These are phyloP conservation scores for Poeciliopsis infans DNA, from an alignment of 2,797 vertebrate species.

Conservation along the genomic window DNA sequence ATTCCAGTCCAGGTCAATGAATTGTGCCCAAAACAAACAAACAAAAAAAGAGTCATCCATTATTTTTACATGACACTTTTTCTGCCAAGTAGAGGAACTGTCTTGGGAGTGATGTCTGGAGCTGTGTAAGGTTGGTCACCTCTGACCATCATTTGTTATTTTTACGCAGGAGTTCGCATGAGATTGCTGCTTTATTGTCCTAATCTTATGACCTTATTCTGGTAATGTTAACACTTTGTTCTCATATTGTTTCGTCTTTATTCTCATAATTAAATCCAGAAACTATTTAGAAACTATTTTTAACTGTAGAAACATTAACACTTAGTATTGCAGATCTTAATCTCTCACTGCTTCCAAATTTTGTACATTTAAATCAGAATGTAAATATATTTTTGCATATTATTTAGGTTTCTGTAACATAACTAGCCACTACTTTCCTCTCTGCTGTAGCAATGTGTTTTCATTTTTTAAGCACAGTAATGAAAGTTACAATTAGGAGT, in stretches of 20 bases:
- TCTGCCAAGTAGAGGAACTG: not conserved
- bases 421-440: not conserved
- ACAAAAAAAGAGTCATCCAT: not conserved
- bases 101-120: not conserved
- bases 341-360: not conserved
- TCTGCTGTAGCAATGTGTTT: not conserved
- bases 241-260: no score
- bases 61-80: not conserved
- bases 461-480: not conserved
- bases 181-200: no score
- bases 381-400: not conserved
- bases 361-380: not conserved
- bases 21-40: not conserved
- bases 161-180: no score
- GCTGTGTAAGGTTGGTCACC: not conserved
- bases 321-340: not conserved
- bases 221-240: no score
- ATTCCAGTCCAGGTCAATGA: not conserved
- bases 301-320: not conserved
- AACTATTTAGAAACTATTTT: not conserved
- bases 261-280: no score
- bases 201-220: no score
- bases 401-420: not conserved
- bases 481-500: not conserved
- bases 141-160: not conserved